Conservation (phyloP, 2,888 invertebrate genomes). For the Mactromeris polynyma region DNA sequence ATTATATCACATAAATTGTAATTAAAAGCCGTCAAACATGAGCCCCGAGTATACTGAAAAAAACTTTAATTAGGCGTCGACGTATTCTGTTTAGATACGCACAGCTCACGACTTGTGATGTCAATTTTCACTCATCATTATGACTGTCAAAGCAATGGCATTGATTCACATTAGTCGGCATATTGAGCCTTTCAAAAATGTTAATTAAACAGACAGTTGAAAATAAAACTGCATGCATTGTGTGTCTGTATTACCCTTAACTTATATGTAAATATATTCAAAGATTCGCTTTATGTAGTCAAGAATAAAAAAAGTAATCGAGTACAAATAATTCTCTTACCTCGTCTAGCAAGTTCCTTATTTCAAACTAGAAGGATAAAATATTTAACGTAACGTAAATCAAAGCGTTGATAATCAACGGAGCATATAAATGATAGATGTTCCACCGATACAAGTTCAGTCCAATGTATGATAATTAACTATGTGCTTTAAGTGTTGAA, state of each 20-base stretch:
- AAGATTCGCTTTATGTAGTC: not conserved
- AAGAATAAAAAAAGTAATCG: not conserved
- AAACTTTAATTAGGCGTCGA: too few relatives aligned
- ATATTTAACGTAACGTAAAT: not conserved
- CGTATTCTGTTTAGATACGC: too few relatives aligned
- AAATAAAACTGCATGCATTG: not conserved
- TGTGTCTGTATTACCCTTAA: not conserved
- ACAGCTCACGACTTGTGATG: not conserved
- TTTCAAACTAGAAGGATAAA: not conserved
- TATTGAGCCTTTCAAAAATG: not conserved
- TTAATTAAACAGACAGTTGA: not conserved
- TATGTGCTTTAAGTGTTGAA: not conserved
- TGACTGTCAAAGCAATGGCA: not conserved
- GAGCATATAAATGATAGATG: not conserved
- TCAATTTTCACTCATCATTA: not conserved
- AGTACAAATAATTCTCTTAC: not conserved
- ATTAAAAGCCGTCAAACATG: too few relatives aligned
- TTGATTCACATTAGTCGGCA: not conserved
- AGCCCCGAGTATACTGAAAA: too few relatives aligned
- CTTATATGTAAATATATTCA: not conserved
- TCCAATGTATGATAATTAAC: not conserved
- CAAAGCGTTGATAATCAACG: not conserved
- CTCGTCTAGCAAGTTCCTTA: slow-evolving; percentile 1
- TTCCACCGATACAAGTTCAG: not conserved
- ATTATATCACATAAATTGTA: too few relatives aligned